These are phyloP conservation scores for Echeneis naucrates DNA, from an alignment of 2,797 vertebrate species.

Conservation along the genomic window DNA sequence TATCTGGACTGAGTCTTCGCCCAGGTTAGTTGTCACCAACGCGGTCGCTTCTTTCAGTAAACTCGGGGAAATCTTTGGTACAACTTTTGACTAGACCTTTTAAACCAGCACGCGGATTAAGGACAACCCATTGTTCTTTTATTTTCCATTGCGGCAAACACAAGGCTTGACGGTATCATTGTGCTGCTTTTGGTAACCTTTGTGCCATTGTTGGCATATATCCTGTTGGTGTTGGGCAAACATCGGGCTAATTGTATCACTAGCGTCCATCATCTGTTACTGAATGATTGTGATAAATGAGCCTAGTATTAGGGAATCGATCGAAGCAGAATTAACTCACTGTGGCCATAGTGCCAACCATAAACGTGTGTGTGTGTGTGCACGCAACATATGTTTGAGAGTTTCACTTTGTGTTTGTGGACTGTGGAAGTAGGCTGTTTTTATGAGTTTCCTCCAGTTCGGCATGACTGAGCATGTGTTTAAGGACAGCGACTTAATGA, in stretches of 20 bases:
- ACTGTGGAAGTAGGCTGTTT: background rate
- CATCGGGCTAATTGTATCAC: conserved; percentile 62
- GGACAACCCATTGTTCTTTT: too few relatives aligned
- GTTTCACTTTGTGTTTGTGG: background rate
- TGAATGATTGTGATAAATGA: conserved; percentile 36
- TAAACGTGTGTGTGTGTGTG: conserved; percentile 8
- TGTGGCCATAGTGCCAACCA: background rate
- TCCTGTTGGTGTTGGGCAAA: conserved; percentile 47
- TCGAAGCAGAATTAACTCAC: conserved; percentile 40
- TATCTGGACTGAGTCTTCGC: background rate
- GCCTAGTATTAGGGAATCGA: conserved; percentile 58
- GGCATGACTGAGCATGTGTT: background rate
- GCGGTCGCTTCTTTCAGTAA: too few relatives aligned
- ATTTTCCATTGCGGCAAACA: background rate
- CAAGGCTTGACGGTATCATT: background rate
- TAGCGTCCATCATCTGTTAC: conserved; percentile 54
- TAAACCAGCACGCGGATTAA: background rate
- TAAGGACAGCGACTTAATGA: conserved; percentile 10
- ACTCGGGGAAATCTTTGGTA: fast-evolving
- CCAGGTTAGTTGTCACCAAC: background rate
- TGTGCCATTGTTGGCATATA: conserved; percentile 31
- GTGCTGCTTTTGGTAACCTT: conserved; percentile 29
- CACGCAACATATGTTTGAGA: conserved; percentile 27
- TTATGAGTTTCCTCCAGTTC: background rate
- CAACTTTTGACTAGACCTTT: background rate